phyloP scores from a whole-genome alignment of 53 echinoderm and acorn worm genomes.

The Holothuria scabra region DNA sequence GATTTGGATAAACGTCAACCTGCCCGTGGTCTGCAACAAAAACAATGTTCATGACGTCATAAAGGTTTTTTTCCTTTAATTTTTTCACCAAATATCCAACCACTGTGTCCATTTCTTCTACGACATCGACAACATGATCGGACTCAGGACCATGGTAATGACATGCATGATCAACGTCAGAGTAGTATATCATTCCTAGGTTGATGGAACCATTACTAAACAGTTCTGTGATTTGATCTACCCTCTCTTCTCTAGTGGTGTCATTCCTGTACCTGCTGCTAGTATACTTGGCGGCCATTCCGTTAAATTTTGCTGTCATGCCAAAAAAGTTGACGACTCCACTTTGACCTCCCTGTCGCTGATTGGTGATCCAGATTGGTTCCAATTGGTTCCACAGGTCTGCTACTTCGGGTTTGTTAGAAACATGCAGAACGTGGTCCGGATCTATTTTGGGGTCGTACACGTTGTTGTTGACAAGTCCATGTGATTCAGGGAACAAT shows the following conservation, averaged over 20 bases:
- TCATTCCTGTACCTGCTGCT: constrained; percentile 32
- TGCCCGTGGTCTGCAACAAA: constrained; percentile 75
- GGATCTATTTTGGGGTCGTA: constrained; percentile 53
- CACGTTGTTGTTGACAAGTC: constrained; percentile 58
- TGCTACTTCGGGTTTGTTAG: neutral
- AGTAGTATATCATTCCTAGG: constrained; percentile 67
- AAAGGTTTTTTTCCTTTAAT: constrained; percentile 42
- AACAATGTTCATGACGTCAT: constrained; percentile 56
- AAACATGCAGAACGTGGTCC: neutral
- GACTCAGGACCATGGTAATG: constrained; percentile 64
- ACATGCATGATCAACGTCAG: constrained; percentile 69
- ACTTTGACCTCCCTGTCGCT: constrained; percentile 58
- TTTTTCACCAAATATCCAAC: constrained; percentile 62
- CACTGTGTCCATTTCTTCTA: constrained; percentile 12
- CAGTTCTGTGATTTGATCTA: constrained; percentile 47
- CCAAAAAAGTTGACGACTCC: constrained; percentile 55
- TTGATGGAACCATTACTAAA: constrained; percentile 64
- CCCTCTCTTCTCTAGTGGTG: constrained; percentile 46
- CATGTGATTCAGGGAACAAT: constrained; percentile 72
- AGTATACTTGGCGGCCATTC: constrained; percentile 41
- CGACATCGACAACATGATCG: constrained; percentile 30
- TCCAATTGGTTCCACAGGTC: constrained; percentile 59
- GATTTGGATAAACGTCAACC: constrained; percentile 25
- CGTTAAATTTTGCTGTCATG: constrained; percentile 38
- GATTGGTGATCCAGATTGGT: constrained; percentile 75